Base-by-base conservation (phyloP, 35 echinoderm and acorn worm genomes). In the Strongylocentrotus purpuratus region DNA sequence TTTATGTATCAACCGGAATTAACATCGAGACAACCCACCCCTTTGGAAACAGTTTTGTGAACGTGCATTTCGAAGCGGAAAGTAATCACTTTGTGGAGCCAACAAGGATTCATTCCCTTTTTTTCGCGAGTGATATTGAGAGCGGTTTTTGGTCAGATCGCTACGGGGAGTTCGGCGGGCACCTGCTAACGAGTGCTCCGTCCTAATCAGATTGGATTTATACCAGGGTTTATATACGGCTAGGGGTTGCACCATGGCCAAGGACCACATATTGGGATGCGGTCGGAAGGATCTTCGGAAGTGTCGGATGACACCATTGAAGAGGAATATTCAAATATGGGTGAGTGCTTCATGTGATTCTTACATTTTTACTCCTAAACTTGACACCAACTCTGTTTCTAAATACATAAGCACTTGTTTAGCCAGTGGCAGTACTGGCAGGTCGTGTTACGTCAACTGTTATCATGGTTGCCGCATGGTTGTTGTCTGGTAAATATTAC, bases 81-180 rank as follows among this genome's bases (percentile, higher is more conserved):
- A 78, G 25, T 28, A 78, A 78, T 78, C 65, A 78, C 7, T 28
- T 78, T n/a, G 65, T 7, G 65, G 65, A n/a, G 8, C 7, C 8
- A 22, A 28, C 25, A 78, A 55, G 65, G 65, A n/a, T 78, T 78
- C n/a, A 28, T 4, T 7, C 65, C 4, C 22, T 28, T n/a, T 28
- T 7, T 18, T 78, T 78, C 50, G 50, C 50, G 50, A 15, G 10
- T 55, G 50, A 78, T 59, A 28, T 78, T 78, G 7, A 28, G 65
- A 78, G 65, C 65, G 65, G 65, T 78, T 78, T 78, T n/a, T 78
- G 65, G 65, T 78, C 22, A 78, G 65, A 78, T 78, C 65, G 65
- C 65, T 78, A 78, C 65, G 65, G 65, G 65, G 65, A 78, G 65
- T n/a, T 78, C 65, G 15, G 28, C 25, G 65, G 65, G 65, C 65